Conservation (phyloP, 2,113 vertebrate species). For the Corythaeola cristata region DNA sequence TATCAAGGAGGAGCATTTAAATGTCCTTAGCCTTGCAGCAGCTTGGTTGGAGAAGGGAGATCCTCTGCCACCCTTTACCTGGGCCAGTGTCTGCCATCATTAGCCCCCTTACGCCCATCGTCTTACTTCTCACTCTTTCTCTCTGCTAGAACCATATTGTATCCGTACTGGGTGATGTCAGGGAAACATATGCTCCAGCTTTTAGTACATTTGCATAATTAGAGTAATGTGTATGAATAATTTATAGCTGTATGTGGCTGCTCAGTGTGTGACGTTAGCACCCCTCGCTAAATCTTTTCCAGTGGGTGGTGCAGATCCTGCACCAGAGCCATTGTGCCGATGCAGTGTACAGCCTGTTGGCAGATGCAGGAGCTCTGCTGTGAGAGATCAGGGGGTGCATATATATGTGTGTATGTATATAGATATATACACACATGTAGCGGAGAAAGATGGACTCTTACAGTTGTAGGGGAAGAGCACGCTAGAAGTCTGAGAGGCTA, state of each 20-base stretch:
- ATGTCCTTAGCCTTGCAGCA: not conserved
- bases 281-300: conserved; percentile 41
- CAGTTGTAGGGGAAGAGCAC: not conserved
- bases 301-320: conserved; percentile 44
- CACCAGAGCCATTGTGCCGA: not conserved
- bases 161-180: conserved; percentile 67
- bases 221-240: conserved; percentile 86
- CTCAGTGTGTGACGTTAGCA: conserved; percentile 46
- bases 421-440: not conserved
- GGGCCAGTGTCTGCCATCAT: not conserved
- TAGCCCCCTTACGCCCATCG: not conserved
- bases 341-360: conserved; percentile 1
- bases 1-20: conserved; percentile 17
- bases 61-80: not conserved
- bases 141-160: conserved; percentile 66
- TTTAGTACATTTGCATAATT: conserved; percentile 81
- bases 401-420: not conserved
- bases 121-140: conserved; percentile 18
- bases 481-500: not conserved
- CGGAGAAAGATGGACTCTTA: not conserved
- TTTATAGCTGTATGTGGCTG: conserved; percentile 72
- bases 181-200: conserved; percentile 78
- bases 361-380: not conserved
- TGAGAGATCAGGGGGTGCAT: not conserved
- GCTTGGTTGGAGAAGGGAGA: not conserved